Conservation (phyloP, 2,888 invertebrate species). For the Drosophila yooni region DNA sequence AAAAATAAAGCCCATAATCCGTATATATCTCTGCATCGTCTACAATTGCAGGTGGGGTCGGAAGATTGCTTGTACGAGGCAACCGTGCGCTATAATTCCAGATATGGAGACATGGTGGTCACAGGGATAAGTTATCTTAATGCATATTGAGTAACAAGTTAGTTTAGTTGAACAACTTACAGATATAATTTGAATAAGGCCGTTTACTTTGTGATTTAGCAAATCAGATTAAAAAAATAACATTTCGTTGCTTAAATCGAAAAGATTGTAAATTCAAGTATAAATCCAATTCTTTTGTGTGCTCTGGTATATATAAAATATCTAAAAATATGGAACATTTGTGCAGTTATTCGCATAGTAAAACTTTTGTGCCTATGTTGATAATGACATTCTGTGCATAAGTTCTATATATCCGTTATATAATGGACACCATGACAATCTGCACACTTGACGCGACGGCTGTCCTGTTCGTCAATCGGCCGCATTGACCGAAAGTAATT, state of each 20-base stretch:
- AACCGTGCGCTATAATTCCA: slow-evolving; percentile 26
- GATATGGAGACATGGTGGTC: neutral
- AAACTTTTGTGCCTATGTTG: neutral
- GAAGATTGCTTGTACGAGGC: slow-evolving; percentile 9
- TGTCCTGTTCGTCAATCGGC: slow-evolving; percentile 23
- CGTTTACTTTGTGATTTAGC: neutral
- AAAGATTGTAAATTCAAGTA: neutral
- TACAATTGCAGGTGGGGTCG: slow-evolving; percentile 6
- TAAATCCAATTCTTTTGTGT: neutral
- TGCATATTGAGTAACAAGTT: neutral
- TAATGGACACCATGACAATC: slow-evolving; percentile 45
- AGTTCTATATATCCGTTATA: slow-evolving; percentile 22
- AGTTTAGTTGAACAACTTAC: neutral
- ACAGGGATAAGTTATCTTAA: slow-evolving; percentile 5
- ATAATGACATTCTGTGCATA: neutral
- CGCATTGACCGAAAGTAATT: slow-evolving; percentile 43
- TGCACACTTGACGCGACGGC: slow-evolving; percentile 26
- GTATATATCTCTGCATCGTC: neutral
- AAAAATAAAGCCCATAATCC: slow-evolving; percentile 15
- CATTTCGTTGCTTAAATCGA: neutral
- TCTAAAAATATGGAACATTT: neutral
- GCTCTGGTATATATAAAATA: neutral
- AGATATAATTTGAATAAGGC: neutral
- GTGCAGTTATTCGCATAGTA: neutral
- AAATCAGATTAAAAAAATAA: neutral